Conservation (phyloP, 2,113 vertebrate species). For the Hucho hucho region DNA sequence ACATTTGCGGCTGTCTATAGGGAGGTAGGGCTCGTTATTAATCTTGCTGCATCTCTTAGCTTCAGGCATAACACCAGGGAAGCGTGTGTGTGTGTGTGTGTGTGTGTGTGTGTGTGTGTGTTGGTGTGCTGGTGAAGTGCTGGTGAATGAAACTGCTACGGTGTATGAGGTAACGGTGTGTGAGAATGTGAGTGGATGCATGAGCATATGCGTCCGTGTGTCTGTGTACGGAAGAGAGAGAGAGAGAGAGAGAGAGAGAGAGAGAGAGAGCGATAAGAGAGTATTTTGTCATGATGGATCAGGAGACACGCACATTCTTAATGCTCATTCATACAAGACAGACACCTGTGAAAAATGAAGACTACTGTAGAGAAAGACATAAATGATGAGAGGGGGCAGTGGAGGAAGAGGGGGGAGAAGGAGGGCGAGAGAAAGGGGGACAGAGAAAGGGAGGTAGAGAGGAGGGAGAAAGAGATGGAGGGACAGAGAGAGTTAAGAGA, state of each 20-base stretch:
- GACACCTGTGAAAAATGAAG: constrained; percentile 70
- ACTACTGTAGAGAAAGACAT: constrained; percentile 30
- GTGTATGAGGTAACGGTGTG: not conserved
- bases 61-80: constrained; percentile 75
- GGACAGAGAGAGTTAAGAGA: no score
- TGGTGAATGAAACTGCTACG: no score
- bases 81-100: constrained; percentile 61
- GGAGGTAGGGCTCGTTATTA: constrained; percentile 78
- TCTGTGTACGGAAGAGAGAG: constrained; percentile 23
- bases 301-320: constrained; percentile 65
- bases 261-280: constrained; percentile 54
- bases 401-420: not conserved
- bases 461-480: constrained; percentile 8
- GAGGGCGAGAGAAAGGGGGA: not conserved
- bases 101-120: constrained; percentile 45
- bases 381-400: constrained; percentile 7
- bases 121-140: no score
- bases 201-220: constrained; percentile 26
- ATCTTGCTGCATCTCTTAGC: constrained; percentile 75
- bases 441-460: not conserved
- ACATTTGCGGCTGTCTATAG: constrained; percentile 74
- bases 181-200: not conserved
- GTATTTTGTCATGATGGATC: constrained; percentile 73
- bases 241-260: constrained; percentile 31
- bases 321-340: constrained; percentile 67